Evolutionary conservation across 2,113 vertebrate species (phyloP), one percentile per base, ranked within the genome.

Genomic region (Xyliphius kryptos): DNA sequence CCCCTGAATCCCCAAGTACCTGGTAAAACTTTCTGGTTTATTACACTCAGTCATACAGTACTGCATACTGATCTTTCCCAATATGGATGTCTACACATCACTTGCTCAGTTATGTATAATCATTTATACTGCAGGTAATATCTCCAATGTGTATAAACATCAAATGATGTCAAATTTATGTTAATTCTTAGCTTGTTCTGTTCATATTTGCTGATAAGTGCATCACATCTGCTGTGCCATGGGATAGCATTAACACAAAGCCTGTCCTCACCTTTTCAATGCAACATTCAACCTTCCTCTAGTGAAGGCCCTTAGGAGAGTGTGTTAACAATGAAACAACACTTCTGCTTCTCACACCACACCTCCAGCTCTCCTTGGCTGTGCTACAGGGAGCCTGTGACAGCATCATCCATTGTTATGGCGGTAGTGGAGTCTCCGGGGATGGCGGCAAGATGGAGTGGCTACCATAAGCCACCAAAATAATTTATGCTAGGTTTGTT

Each of bases 381-480:
- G 21, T 43, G 54, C 47, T 63, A 58, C 54, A 53, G 40, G 63
- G 54, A 52, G 60, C 20, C 21, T 20, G 54, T 22, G 32, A 14
- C 54, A 69, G 61, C 61, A 51, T 52, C 67, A 63, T 69, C 67
- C 61, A 63, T 63, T 63, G 54, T 69, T 52, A 46, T 63, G 54
- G 61, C 61, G 58, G 67, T 38, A 58, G 21, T 17, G n/a, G 19
- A 37, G 20, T 62, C 61, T 58, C 67, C 11, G n/a, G 67, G 67
- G 67, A 69, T n/a, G 32, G 57, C 19, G 11, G 51, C 40, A 61
- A 61, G 66, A 61, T 53, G 19, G 43, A 68, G 58, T 56, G 52
- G 66, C 51, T 52, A 48, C 57, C 26, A 38, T 32, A 15, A 15
- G 51, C 66, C 66, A 68, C 66, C 9, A 46, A 61, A 59, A 59